phyloP scores from a whole-genome alignment of 2,888 invertebrate species.

The Lasioglossum villosulum region DNA sequence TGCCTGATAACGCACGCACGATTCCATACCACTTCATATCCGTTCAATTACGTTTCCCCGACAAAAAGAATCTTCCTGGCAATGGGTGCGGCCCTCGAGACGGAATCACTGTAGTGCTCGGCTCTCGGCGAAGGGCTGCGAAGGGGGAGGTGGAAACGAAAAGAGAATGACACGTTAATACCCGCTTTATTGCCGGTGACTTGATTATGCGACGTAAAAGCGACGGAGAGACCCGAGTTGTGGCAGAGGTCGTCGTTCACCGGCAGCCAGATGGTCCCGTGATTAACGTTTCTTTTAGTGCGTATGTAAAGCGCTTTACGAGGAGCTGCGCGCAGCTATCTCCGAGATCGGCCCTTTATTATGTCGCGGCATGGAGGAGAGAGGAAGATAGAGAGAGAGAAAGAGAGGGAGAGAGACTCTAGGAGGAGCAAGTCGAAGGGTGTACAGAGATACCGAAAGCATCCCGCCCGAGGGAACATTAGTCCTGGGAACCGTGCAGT shows the following conservation, averaged over 20 bases:
- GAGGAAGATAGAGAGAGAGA: neutral
- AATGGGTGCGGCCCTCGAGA: neutral
- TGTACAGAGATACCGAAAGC: conserved; percentile 62
- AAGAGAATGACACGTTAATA: conserved; percentile 56
- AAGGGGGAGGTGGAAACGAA: neutral
- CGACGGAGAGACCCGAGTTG: conserved; percentile 31
- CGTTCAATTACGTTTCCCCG: conserved; percentile 16
- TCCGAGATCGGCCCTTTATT: conserved; percentile 78
- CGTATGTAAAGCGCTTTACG: conserved; percentile 78
- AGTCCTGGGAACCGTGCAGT: conserved; percentile 75
- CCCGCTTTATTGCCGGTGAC: conserved; percentile 50
- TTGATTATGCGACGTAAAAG: conserved; percentile 62
- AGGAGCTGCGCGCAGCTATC: conserved; percentile 71
- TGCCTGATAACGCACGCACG: neutral
- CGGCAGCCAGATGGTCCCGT: conserved; percentile 69
- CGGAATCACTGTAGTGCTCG: neutral
- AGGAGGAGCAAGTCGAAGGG: conserved; percentile 45
- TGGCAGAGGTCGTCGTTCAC: conserved; percentile 29
- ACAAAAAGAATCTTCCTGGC: neutral
- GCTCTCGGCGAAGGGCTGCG: neutral
- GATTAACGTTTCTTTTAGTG: conserved; percentile 80
- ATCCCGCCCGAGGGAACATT: conserved; percentile 79
- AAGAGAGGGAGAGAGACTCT: neutral
- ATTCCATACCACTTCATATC: neutral
- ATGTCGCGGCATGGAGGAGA: conserved; percentile 63